phyloP scores from a whole-genome alignment of 2,113 vertebrate species.

The Marcusenius ussheri region DNA sequence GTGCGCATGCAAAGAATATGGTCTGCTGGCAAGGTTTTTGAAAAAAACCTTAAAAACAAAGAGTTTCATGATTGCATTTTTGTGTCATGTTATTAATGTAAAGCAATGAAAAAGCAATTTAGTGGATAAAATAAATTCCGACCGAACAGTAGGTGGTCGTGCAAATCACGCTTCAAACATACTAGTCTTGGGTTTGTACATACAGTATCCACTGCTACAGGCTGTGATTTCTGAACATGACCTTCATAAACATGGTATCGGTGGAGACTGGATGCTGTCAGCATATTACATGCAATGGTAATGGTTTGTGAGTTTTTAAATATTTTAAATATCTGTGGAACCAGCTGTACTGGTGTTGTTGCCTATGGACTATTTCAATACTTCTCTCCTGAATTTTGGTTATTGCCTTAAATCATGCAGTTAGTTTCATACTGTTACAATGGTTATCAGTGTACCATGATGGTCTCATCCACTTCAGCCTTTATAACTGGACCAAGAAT shows the following conservation, averaged over 20 bases:
- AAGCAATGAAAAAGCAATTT: neutral
- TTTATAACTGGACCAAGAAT: conserved; percentile 86
- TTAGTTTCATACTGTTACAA: neutral
- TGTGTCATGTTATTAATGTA: neutral
- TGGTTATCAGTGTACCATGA: conserved; percentile 66
- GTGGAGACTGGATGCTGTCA: neutral
- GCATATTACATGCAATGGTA: neutral
- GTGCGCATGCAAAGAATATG: conserved; percentile 84
- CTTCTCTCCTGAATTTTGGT: neutral
- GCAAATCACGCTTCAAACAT: neutral
- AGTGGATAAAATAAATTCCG: neutral
- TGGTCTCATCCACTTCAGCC: conserved; percentile 82
- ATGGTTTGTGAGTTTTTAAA: neutral
- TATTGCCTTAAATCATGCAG: neutral
- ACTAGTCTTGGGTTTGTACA: neutral
- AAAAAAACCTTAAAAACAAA: conserved; percentile 73
- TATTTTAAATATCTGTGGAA: neutral
- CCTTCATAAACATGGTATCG: neutral
- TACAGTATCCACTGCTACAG: neutral
- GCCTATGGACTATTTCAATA: neutral
- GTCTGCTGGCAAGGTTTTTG: conserved; percentile 78
- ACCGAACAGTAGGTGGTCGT: neutral
- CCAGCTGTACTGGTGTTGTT: neutral
- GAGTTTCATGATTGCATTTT: neutral
- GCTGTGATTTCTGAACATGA: neutral